Base-by-base conservation (phyloP, 2,888 invertebrate genomes). In the Schizaphis graminum region DNA sequence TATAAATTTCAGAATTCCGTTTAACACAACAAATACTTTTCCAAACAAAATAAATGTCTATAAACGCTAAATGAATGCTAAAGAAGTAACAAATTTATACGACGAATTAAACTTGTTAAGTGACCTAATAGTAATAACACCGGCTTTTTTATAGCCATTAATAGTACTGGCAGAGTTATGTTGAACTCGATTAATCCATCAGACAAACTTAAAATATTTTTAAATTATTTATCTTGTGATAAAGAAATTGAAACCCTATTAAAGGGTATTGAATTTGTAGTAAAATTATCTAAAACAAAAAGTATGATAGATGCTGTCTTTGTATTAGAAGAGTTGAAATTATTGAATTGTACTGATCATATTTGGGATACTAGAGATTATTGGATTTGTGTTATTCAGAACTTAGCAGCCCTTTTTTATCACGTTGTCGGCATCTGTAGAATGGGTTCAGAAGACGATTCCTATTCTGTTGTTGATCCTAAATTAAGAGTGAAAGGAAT, bases 61-160 rank as follows among this genome's bases (percentile, higher is more conserved):
- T n/a, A n/a, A n/a, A n/a, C n/a, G n/a, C n/a, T n/a, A 89, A 26
- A 67, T 89, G 7, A 49, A 84, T 53, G 26, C 61, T n/a, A 35
- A 41, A 8, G 61, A 92, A 21, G 95, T 95, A 1, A 94, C 94
- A 4, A 94, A 95, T 41, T 94, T 91, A 21, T 89, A 94, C 26
- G 44, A 91, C 3, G 87, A 94, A 53, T 92, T 94, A n/a, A 92
- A 94, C 47, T 56, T 57, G 1, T 89, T 94, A 47, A 91, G 94
- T 61, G 94, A 95, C 24, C 24, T 95, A 1, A 89, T 94, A 56
- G 95, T 95, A 28, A 95, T 96, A n/a, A 95, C 95, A 67, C 95
- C 96, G 10, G 94, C 95, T 53, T 35, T 96, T 4, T 85, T 97
- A 95, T 96, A 96, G 85, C 97, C 97, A 0, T 26, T 11, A 26